These are phyloP conservation scores for Enteromius treurensis DNA, from an alignment of 2,797 vertebrate species.

Conservation along the genomic window DNA sequence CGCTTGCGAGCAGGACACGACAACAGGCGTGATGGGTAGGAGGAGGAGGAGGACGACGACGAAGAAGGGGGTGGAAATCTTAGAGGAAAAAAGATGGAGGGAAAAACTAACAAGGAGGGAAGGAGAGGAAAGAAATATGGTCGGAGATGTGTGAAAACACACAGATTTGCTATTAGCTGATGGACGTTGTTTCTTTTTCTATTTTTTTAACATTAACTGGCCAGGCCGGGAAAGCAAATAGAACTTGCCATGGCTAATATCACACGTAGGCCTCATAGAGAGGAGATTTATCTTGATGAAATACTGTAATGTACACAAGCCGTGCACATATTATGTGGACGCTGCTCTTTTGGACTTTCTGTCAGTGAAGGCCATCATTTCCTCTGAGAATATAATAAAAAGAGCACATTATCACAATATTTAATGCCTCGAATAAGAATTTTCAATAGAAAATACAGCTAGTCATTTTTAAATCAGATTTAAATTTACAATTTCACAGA, in stretches of 20 bases:
- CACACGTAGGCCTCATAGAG: slow-evolving; percentile 73
- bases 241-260: slow-evolving; percentile 76
- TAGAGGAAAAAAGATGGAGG: slow-evolving; percentile 76
- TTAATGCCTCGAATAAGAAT: background rate
- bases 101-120: slow-evolving; percentile 72
- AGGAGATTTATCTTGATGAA: slow-evolving; percentile 53
- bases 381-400: background rate
- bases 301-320: slow-evolving; percentile 12
- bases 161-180: slow-evolving; percentile 86
- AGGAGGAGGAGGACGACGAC: slow-evolving; percentile 75
- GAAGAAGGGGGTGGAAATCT: slow-evolving; percentile 60
- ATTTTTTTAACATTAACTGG: slow-evolving; percentile 77
- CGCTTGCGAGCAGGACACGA: slow-evolving; percentile 76
- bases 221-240: slow-evolving; percentile 75
- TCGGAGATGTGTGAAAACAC: slow-evolving; percentile 86
- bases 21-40: slow-evolving; percentile 90
- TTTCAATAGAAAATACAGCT: background rate
- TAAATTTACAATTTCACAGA: background rate
- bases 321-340: slow-evolving; percentile 3
- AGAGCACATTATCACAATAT: slow-evolving; percentile 14
- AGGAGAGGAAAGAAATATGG: slow-evolving; percentile 75
- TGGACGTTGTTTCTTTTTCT: slow-evolving; percentile 69
- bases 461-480: background rate
- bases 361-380: slow-evolving; percentile 30
- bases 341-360: slow-evolving; percentile 15